These are phyloP conservation scores for Paelopatides confundens DNA, from an alignment of 53 echinoderm and acorn worm genomes.

Conservation along the genomic window DNA sequence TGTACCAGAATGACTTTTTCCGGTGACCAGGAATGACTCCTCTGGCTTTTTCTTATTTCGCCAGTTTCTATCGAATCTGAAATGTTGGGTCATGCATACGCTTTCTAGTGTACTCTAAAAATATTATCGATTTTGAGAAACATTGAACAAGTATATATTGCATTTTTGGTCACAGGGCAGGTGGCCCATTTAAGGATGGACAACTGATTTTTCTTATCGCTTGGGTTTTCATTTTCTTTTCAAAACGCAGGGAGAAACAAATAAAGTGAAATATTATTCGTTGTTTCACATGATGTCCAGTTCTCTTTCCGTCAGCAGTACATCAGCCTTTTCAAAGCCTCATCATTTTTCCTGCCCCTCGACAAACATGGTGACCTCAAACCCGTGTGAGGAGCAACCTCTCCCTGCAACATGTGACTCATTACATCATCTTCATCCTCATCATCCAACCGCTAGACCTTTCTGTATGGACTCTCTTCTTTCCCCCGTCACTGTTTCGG, in stretches of 20 bases:
- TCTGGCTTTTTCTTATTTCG: neutral
- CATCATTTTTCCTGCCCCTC: slow-evolving; percentile 29
- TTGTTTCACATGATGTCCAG: slow-evolving; percentile 64
- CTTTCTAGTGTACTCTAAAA: no score
- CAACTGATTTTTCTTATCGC: neutral
- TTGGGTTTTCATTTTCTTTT: neutral
- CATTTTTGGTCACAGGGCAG: neutral
- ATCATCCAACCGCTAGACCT: neutral
- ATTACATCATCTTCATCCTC: neutral
- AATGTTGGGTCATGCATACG: neutral
- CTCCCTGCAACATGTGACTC: slow-evolving; percentile 8
- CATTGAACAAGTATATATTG: no score
- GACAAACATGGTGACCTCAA: slow-evolving; percentile 27
- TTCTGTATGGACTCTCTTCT: slow-evolving; percentile 44
- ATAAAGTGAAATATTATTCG: neutral
- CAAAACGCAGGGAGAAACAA: neutral
- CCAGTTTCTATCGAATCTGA: neutral
- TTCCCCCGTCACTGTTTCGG: slow-evolving; percentile 52
- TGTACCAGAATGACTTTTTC: no score
- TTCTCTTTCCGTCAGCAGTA: slow-evolving; percentile 89
- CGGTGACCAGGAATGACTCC: neutral
- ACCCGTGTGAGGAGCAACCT: slow-evolving; percentile 5
- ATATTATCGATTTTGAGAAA: no score
- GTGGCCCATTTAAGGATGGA: neutral
- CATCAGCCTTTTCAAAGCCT: slow-evolving; percentile 87